Conservation (phyloP, 1,140 invertebrate species). For the Heliconius hewitsoni region DNA sequence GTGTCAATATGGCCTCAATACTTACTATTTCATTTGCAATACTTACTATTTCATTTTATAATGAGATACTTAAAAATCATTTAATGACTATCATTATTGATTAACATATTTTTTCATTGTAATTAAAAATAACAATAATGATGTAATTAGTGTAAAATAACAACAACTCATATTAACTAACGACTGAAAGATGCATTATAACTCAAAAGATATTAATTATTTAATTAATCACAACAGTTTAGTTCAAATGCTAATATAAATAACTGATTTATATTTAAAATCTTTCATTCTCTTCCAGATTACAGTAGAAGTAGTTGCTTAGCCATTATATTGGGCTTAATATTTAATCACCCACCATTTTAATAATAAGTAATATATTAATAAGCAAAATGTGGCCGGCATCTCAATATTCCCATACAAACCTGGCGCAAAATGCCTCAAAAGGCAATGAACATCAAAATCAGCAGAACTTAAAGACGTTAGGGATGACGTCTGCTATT, state of each 20-base stretch:
- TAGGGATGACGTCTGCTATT: slow-evolving; percentile 97
- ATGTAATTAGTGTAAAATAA: neutral
- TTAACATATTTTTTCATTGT: neutral
- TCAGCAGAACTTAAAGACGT: slow-evolving; percentile 73
- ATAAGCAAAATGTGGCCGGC: slow-evolving; percentile 74
- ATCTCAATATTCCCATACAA: slow-evolving; percentile 74
- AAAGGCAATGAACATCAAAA: slow-evolving; percentile 73
- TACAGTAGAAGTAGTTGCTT: neutral
- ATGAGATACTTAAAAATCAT: neutral
- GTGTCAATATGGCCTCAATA: too few relatives aligned
- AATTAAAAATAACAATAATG: neutral
- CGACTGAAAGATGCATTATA: neutral
- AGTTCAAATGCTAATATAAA: neutral
- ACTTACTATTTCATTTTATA: too few relatives aligned
- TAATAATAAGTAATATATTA: slow-evolving; percentile 26
- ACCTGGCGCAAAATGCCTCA: slow-evolving; percentile 50
- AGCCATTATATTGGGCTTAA: neutral
- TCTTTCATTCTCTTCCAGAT: neutral
- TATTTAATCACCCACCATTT: slow-evolving; percentile 38
- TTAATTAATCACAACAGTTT: neutral
- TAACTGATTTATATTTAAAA: neutral
- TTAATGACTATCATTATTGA: neutral
- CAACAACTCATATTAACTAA: neutral
- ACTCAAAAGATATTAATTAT: neutral
- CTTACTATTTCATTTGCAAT: too few relatives aligned